Percentiles rank a stretch among this genome's conserved stretches.
Conservation (phyloP, 2,888 invertebrate species). For the Sesia apiformis region DNA sequence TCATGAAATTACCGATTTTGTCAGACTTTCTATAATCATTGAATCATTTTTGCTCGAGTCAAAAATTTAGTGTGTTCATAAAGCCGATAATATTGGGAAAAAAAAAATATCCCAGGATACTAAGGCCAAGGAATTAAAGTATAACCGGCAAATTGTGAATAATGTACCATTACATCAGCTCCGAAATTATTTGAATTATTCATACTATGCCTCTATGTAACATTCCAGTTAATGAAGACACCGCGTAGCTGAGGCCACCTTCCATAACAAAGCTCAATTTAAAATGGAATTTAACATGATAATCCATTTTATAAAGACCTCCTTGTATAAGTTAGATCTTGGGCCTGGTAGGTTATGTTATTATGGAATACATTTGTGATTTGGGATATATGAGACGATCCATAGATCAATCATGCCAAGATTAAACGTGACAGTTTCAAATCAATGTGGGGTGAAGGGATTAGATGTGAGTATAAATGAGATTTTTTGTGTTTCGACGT, state of each 20-base stretch:
- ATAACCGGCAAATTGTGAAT: slow-evolving; percentile 52
- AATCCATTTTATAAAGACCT: neutral
- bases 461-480: neutral
- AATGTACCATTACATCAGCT: slow-evolving; percentile 47
- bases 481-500: too few relatives aligned
- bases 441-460: slow-evolving; percentile 7
- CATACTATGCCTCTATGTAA: slow-evolving; percentile 21
- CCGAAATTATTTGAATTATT: slow-evolving; percentile 51
- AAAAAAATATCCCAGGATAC: too few relatives aligned
- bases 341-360: neutral
- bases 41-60: neutral
- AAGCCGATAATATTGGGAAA: neutral
- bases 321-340: neutral
- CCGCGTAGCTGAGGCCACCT: neutral
- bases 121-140: slow-evolving; percentile 28
- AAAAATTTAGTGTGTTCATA: too few relatives aligned
- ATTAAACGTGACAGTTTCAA: slow-evolving; percentile 17
- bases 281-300: neutral
- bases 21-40: neutral
- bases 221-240: slow-evolving; percentile 13
- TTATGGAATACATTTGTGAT: neutral
- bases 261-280: neutral
- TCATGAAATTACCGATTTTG: neutral
- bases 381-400: neutral
- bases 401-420: slow-evolving; percentile 17